phyloP scores from a whole-genome alignment of 2,888 invertebrate genomes.

The Formica aserva region DNA sequence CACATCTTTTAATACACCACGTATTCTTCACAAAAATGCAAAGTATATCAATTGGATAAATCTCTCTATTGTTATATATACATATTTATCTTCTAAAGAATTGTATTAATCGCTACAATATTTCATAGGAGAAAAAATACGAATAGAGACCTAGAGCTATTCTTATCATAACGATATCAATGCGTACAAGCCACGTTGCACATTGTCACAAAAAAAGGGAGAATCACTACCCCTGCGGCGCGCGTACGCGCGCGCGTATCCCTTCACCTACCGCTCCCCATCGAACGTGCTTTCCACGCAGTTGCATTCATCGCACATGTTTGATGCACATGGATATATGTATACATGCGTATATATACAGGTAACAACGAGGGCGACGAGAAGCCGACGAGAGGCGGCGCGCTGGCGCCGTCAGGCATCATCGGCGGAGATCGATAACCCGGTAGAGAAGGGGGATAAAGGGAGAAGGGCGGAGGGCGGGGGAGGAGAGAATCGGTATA shows the following conservation, averaged over 20 bases:
- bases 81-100: not conserved
- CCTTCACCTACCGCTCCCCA: slow-evolving; percentile 3
- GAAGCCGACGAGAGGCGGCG: slow-evolving; percentile 53
- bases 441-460: not conserved
- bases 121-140: not conserved
- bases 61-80: not conserved
- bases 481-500: slow-evolving; percentile 54
- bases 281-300: slow-evolving; percentile 42
- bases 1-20: not conserved
- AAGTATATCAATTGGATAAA: not conserved
- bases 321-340: slow-evolving; percentile 59
- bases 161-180: not conserved
- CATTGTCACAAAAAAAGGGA: not conserved
- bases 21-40: not conserved
- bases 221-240: not conserved
- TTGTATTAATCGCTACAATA: not conserved
- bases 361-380: slow-evolving; percentile 2
- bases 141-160: not conserved
- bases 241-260: slow-evolving; percentile 29
- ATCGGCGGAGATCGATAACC: slow-evolving; percentile 74
- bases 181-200: not conserved
- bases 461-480: not conserved
- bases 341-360: slow-evolving; percentile 31
- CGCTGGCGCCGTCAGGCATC: slow-evolving; percentile 72
- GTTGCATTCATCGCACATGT: slow-evolving; percentile 46